Evolutionary conservation across 2,113 vertebrate species (phyloP), one percentile per base, ranked within the genome.

Genomic region (Zootoca vivipara): DNA sequence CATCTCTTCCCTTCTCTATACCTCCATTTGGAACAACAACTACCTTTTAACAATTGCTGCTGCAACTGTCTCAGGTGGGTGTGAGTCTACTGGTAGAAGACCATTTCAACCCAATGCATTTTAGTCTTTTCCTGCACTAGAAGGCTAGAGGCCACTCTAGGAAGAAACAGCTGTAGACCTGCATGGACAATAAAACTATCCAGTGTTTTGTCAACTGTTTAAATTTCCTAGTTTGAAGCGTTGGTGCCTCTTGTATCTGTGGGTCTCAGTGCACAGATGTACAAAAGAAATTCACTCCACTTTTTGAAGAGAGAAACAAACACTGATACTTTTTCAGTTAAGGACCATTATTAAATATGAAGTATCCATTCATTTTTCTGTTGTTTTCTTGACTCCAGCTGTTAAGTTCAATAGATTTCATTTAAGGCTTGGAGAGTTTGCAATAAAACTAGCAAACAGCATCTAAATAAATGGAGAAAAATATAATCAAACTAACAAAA

Each of bases 391-490:
- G 33, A 40, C 28, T 87, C 64, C 65, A 87, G 79, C 79, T 72
- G 46, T 87, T 73, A 87, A 35, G 24, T 73, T 87, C 67, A 87
- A 73, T 81, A 72, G 46, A 62, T 73, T 35, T 70, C 79, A 62
- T 58, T 87, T 73, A 72, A 62, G 35, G 16, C 28, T 40, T 73
- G 33, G 52, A 62, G 78, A 87, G 65, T 7, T 33, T 80, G n/a
- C 69, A n/a, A 58, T 62, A 40, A 40, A 58, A 24, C 65, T 87
- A 64, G 56, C 42, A 87, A 79, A 72, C 69, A n/a, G 5, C 33
- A 20, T 38, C n/a, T 15, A 22, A 62, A 26, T 73, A 81, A 82
- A 56, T 40, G 70, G 18, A 87, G 78, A 73, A 73, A 35, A 58
- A 38, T n/a, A 80, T 58, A 38, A 84, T 24, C 40, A 73, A 83